Evolutionary conservation across 92 coral and sea anemone genomes (phyloP).

Genomic region (Zoanthus gigantus): DNA sequence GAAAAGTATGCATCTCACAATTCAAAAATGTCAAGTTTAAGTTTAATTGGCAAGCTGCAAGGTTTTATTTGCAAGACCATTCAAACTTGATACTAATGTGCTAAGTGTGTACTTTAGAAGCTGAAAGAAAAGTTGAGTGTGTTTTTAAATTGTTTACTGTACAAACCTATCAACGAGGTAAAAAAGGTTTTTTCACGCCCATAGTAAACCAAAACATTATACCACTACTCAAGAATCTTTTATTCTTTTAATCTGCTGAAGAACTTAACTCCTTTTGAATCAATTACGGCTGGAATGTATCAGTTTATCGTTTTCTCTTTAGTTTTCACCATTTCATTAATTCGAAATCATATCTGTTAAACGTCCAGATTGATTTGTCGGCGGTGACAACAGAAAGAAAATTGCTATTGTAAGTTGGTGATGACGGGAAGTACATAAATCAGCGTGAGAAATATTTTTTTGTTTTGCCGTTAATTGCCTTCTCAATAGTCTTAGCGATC

Average conservation of each 20-base stretch:
- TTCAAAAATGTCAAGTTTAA: too few species aligned
- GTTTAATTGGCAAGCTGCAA: not conserved
- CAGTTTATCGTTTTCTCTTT: not conserved
- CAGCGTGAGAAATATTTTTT: slow-evolving; percentile 23
- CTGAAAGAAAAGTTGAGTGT: slow-evolving; percentile 1
- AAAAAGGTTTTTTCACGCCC: slow-evolving; percentile 12
- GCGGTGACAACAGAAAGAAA: slow-evolving; percentile 5
- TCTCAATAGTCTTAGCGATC: not conserved
- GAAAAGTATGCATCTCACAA: too few species aligned
- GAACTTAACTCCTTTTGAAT: not conserved
- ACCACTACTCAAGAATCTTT: not conserved
- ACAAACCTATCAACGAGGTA: slow-evolving; percentile 12
- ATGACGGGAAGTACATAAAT: not conserved
- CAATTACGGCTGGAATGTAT: not conserved
- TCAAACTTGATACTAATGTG: not conserved
- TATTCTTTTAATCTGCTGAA: not conserved
- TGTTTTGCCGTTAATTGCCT: not conserved
- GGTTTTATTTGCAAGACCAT: not conserved
- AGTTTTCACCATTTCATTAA: slow-evolving; percentile 23
- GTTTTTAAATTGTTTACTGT: not conserved
- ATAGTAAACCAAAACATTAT: not conserved
- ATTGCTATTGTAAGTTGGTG: not conserved
- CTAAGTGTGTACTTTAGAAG: not conserved
- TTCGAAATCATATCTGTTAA: slow-evolving; percentile 26
- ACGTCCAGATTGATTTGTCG: slow-evolving; percentile 11